Base-by-base conservation (phyloP, 2,797 vertebrate species). In the Agapornis canus region DNA sequence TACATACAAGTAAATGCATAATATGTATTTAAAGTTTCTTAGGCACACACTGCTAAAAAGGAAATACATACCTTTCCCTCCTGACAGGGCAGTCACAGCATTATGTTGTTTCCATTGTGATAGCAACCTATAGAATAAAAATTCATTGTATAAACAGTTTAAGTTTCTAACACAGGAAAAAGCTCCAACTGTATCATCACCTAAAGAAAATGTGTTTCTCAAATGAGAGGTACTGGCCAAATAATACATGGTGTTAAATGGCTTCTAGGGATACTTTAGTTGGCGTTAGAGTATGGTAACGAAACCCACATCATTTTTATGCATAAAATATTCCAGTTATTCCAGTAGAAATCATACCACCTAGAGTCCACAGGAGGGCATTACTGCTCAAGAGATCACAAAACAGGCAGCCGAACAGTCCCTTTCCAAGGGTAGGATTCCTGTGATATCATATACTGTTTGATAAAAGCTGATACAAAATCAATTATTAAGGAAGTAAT, bases 341-440 rank as follows among this genome's bases (percentile, higher is more conserved):
- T 93, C 84, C 70, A 52, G 43, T n/a, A 72, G 45, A 76, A 86
- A 65, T 40, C 68, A 23, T 89, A 45, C 32, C 40, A 48, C 17
- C 14, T 7, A 18, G 29, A 71, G n/a, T 42, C 98, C 98, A 97
- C 97, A 87, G 92, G 98, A 95, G 97, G 98, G 98, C 98, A 96
- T 95, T 95, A 22, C 94, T 95, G 95, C 91, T 93, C 84, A 78
- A 94, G 92, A 72, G 92, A 98, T 96, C 80, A 61, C 8, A 63
- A 25, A 35, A 4, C 48, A 57, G 31, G 9, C 0, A 1, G 10
- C 45, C 3, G 12, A 70, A 31, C 19, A 26, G 45, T 10, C 14
- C 15, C 11, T 40, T 86, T 31, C 69, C n/a, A 56, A 21, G 47
- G 26, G 2, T 1, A 32, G 18, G 26, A 29, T 63, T 77, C 56